phyloP scores from a whole-genome alignment of 1,140 invertebrate species.

The Sycobia sp. region DNA sequence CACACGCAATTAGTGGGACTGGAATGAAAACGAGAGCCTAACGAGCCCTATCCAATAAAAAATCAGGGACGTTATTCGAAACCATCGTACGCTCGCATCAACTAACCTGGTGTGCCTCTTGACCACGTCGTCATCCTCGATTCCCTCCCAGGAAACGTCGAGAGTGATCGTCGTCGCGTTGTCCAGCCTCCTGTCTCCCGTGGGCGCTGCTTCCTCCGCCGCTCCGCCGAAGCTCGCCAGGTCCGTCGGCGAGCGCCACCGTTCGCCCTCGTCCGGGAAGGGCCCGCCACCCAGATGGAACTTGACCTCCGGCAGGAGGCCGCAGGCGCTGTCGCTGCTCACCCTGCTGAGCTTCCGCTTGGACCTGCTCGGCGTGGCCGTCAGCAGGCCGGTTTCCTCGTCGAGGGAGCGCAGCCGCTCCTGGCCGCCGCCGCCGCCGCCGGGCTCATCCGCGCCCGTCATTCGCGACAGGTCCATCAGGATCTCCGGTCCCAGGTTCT shows the following conservation, averaged over 20 bases:
- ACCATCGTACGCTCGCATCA: too few species aligned
- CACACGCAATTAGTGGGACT: too few species aligned
- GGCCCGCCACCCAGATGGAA: not conserved
- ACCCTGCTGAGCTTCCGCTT: slow-evolving; percentile 43
- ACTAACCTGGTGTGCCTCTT: slow-evolving; percentile 3
- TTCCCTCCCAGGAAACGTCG: too few species aligned
- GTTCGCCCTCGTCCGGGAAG: not conserved
- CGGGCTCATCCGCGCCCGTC: not conserved
- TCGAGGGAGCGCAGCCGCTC: not conserved
- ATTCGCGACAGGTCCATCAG: slow-evolving; percentile 50
- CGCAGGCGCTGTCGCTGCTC: slow-evolving; percentile 36
- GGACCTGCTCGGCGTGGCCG: not conserved
- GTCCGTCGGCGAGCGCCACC: slow-evolving; percentile 4
- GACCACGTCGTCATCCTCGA: not conserved
- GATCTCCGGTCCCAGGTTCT: slow-evolving; percentile 52
- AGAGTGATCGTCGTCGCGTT: too few species aligned
- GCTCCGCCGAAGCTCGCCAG: not conserved
- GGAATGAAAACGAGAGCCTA: too few species aligned
- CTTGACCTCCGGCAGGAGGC: not conserved
- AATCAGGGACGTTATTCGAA: too few species aligned
- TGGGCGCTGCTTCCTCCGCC: not conserved
- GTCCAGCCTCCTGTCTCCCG: too few species aligned
- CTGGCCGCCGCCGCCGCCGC: not conserved
- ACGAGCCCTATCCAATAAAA: too few species aligned
- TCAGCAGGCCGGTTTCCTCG: not conserved